phyloP scores from a whole-genome alignment of 2,113 vertebrate species.

The Phyllopteryx taeniolatus region DNA sequence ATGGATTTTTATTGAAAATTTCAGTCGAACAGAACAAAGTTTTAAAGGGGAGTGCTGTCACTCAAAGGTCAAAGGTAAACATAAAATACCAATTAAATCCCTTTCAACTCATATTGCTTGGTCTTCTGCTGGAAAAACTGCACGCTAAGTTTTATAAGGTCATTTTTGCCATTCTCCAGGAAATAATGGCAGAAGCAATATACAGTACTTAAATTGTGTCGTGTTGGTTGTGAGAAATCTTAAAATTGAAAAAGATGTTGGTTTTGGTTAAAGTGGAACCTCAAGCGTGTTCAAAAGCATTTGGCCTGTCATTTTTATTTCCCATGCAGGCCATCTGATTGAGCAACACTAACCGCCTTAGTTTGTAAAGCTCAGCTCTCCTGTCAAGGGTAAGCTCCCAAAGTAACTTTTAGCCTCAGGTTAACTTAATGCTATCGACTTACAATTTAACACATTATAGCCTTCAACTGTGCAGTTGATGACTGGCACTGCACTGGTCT shows the following conservation, averaged over 20 bases:
- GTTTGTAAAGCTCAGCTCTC: constrained; percentile 37
- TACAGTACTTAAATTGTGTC: background rate
- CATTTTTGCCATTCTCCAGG: constrained; percentile 8
- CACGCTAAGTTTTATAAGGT: background rate
- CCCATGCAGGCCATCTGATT: constrained; percentile 27
- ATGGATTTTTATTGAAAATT: too few relatives aligned
- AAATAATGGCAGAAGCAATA: background rate
- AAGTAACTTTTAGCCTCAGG: constrained; percentile 51
- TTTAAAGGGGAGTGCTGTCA: too few relatives aligned
- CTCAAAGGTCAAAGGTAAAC: constrained; percentile 49
- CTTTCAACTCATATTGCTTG: constrained; percentile 58
- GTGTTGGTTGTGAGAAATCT: constrained; percentile 18
- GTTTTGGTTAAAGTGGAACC: constrained; percentile 34
- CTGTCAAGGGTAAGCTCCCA: constrained; percentile 44
- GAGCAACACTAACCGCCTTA: constrained; percentile 30
- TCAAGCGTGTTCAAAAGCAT: constrained; percentile 31
- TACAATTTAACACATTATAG: constrained; percentile 1
- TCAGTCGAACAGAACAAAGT: too few relatives aligned
- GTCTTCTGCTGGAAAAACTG: constrained; percentile 30
- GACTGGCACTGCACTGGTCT: constrained; percentile 19
- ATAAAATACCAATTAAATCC: constrained; percentile 60
- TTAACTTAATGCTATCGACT: constrained; percentile 35
- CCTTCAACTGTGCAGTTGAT: constrained; percentile 17
- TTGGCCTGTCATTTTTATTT: constrained; percentile 45
- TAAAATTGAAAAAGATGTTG: constrained; percentile 1